phyloP scores from a whole-genome alignment of 2,888 invertebrate genomes.

The Melinaea menophilus region DNA sequence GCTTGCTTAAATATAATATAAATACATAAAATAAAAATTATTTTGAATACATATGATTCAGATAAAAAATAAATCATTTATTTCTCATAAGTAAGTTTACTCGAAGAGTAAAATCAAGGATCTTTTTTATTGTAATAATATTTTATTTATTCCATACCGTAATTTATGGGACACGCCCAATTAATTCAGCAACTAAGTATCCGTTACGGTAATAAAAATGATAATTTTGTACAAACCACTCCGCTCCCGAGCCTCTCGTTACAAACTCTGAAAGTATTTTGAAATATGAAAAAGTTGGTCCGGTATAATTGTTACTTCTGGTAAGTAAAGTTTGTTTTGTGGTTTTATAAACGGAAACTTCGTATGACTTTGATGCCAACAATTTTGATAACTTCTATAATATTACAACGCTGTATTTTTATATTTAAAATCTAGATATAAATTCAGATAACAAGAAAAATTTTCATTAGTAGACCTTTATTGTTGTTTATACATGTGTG shows the following conservation, averaged over 20 bases:
- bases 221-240: constrained; percentile 44
- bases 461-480: too few relatives aligned
- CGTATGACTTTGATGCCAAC: neutral
- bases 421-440: too few relatives aligned
- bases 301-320: constrained; percentile 19
- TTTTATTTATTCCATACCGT: constrained; percentile 10
- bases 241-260: constrained; percentile 9
- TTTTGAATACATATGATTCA: too few relatives aligned
- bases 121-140: neutral
- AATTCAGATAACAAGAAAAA: too few relatives aligned
- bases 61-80: neutral
- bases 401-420: too few relatives aligned
- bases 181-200: constrained; percentile 49
- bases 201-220: constrained; percentile 59
- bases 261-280: constrained; percentile 12
- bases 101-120: neutral
- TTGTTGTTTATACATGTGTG: too few relatives aligned
- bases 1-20: too few relatives aligned
- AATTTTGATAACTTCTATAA: neutral
- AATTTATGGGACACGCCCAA: constrained; percentile 45
- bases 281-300: constrained; percentile 18
- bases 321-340: constrained; percentile 2
- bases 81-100: neutral
- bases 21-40: too few relatives aligned
- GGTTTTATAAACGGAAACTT: constrained; percentile 1